Evolutionary conservation across 2,113 vertebrate genomes (phyloP).

Genomic region (Pedionomus torquatus): DNA sequence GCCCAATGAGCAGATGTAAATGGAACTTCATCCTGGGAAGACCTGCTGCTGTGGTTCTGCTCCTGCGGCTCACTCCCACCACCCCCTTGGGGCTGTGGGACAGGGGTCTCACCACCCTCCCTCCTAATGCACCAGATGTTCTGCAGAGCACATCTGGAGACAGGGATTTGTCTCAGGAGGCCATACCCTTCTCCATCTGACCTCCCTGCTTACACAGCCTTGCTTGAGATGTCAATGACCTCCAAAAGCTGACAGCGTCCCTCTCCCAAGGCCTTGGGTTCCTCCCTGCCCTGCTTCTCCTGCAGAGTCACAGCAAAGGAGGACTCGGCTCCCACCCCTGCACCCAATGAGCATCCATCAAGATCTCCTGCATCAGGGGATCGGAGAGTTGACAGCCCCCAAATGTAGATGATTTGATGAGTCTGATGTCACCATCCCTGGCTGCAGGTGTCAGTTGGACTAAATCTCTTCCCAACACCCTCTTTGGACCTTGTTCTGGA

Average conservation of each 20-base stretch:
- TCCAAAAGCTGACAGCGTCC: neutral
- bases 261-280: neutral
- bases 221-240: neutral
- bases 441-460: neutral
- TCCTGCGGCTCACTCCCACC: neutral
- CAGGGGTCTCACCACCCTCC: neutral
- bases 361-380: neutral
- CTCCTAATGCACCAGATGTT: neutral
- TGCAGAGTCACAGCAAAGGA: neutral
- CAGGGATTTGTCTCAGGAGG: neutral
- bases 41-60: neutral
- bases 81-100: rapidly evolving
- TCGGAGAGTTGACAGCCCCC: rapidly evolving
- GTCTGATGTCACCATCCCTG: neutral
- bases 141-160: neutral
- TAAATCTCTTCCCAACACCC: neutral
- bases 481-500: neutral
- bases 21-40: neutral
- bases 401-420: rapidly evolving
- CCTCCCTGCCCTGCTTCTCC: neutral
- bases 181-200: neutral
- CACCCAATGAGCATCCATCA: rapidly evolving
- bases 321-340: neutral
- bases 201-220: neutral
- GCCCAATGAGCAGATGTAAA: neutral